Conservation (phyloP, 37 sponge, comb jelly and placozoan genomes). For the Oopsacas minuta region DNA sequence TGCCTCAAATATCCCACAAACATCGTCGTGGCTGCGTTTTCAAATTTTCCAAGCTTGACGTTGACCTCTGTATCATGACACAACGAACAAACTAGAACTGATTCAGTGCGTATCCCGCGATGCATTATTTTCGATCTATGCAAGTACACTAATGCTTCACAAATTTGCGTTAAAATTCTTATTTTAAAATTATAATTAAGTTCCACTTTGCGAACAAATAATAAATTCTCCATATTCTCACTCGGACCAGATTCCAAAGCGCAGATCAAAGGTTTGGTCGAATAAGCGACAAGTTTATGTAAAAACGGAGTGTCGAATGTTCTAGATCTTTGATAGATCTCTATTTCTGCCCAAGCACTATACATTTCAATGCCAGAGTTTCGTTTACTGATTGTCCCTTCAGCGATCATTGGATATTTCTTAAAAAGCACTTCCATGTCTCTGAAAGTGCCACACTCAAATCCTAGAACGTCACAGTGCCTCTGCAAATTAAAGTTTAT, state of each 20-base stretch:
- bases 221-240: not conserved
- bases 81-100: not conserved
- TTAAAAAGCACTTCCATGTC: not conserved
- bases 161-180: not conserved
- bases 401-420: not conserved
- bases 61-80: not conserved
- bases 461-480: not conserved
- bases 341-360: not conserved
- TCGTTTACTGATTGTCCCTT: not conserved
- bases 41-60: conserved; percentile 1
- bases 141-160: not conserved
- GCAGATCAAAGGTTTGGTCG: not conserved
- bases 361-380: not conserved
- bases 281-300: not conserved
- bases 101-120: not conserved
- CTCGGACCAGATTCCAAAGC: not conserved
- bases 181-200: not conserved
- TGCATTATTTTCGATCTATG: conserved; percentile 16
- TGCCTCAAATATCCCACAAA: not conserved
- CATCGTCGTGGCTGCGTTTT: not conserved
- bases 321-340: not conserved
- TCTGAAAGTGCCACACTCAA: not conserved
- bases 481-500: not conserved
- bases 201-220: not conserved
- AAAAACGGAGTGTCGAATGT: not conserved